These are phyloP conservation scores for Ormyrus pomaceus DNA, from an alignment of 2,888 invertebrate species.

Conservation along the genomic window DNA sequence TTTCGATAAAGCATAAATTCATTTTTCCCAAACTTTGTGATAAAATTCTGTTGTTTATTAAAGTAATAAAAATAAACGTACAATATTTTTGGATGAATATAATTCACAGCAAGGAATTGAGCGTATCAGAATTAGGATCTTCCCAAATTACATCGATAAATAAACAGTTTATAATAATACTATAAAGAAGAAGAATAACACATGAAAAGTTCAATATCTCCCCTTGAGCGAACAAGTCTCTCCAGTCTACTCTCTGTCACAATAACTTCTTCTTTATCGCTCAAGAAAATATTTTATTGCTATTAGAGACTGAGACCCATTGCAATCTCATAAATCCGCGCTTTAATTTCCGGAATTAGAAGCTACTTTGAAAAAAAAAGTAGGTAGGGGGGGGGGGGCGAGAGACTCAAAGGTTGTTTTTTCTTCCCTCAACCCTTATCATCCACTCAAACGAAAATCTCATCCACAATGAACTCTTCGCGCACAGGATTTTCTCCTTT, in stretches of 20 bases:
- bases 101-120: background rate
- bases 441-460: constrained; percentile 36
- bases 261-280: constrained; percentile 32
- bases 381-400: constrained; percentile 4
- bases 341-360: constrained; percentile 59
- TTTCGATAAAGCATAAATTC: no score
- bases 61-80: no score
- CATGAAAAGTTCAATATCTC: constrained; percentile 25
- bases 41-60: no score
- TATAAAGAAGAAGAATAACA: background rate
- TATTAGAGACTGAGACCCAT: constrained; percentile 15
- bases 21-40: no score
- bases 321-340: constrained; percentile 50
- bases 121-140: no score
- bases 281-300: constrained; percentile 40
- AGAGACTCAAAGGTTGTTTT: constrained; percentile 9
- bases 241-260: constrained; percentile 8
- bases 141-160: background rate
- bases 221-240: constrained; percentile 12
- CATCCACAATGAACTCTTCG: constrained; percentile 40
- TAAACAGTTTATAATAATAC: constrained; percentile 5
- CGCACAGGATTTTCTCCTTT: background rate
- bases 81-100: background rate
- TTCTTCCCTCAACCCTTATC: constrained; percentile 35
- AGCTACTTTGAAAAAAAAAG: constrained; percentile 49